Evolutionary conservation across 1,140 invertebrate genomes (phyloP), one percentile per base, ranked within the genome.

Genomic region (Drosophila varians): DNA sequence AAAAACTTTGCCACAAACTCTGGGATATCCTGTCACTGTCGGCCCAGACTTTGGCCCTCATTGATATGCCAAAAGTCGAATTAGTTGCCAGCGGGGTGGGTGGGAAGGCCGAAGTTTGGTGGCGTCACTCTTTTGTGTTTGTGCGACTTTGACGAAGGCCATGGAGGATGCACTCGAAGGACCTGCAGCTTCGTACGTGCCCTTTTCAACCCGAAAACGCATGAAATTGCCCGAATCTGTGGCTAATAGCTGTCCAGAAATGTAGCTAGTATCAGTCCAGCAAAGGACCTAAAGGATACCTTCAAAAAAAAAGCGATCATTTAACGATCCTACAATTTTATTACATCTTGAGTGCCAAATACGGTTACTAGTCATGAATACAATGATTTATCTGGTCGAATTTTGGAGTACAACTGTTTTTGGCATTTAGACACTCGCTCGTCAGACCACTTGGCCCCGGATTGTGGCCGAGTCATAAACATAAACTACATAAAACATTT

Each of bases 31-130:
- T 58, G 40, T 51, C 53, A 51, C 46, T 40, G 36, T 40, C 40
- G 43, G 28, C 26, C 3, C 38, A 36, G 34, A 40, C 36, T 23
- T 19, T 18, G 25, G 19, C 7, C 54, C 61, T 57, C 55, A 78
- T 78, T 78, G 75, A 70, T 74, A 78, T 80, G 71, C 55, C 72
- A 66, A 76, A 72, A 76, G 45, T 55, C 48, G 42, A 57, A 58
- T 51, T 45, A 21, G 14, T 49, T 25, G 34, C 26, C 16, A 2
- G 16, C n/a, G 43, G 16, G 12, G 18, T 21, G 48, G 23, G 3
- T 7, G 19, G 12, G 14, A 7, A 31, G 21, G n/a, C n/a, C 4
- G 28, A 31, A 31, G 9, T 11, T 31, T 31, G 28, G 6, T 9
- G 55, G 55, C 12, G 45, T 57, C 43, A 45, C 31, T 31, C 45